phyloP scores from a whole-genome alignment of 37 sponge, comb jelly and placozoan genomes.

The Haliclona indistincta region DNA sequence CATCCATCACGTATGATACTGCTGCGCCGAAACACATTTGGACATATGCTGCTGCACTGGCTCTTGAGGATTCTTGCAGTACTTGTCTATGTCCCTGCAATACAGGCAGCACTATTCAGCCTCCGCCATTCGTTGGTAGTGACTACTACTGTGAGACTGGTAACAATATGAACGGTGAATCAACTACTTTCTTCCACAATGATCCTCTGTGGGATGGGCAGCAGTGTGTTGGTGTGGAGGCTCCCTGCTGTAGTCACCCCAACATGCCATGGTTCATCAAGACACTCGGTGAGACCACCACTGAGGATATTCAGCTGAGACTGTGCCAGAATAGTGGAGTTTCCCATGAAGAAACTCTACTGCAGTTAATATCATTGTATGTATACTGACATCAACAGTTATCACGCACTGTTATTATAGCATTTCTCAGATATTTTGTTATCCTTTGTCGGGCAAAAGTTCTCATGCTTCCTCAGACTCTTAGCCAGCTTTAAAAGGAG shows the following conservation, averaged over 20 bases:
- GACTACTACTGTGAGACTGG: conserved; percentile 8
- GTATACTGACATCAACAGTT: too few species aligned
- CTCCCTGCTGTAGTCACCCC: not conserved
- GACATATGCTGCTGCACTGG: not conserved
- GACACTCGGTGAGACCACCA: not conserved
- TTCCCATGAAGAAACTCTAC: too few species aligned
- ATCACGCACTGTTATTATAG: too few species aligned
- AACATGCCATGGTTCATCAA: not conserved
- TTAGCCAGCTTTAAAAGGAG: too few species aligned
- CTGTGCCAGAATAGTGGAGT: too few species aligned
- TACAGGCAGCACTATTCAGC: not conserved
- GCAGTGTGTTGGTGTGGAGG: not conserved
- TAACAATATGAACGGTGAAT: too few species aligned
- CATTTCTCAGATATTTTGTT: too few species aligned
- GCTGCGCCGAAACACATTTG: conserved; percentile 5
- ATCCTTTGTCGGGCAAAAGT: too few species aligned
- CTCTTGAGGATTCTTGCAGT: too few species aligned
- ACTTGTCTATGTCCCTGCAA: conserved; percentile 3
- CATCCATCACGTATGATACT: not conserved
- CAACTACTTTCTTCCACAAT: too few species aligned
- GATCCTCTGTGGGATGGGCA: conserved; percentile 4
- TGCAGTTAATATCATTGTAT: too few species aligned
- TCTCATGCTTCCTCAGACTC: too few species aligned
- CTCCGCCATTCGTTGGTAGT: conserved; percentile 8
- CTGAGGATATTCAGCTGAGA: conserved; percentile 7